A percentile compares a stretch with the other conserved stretches of the same genome.
Evolutionary conservation across 2,797 vertebrate species (phyloP).

Genomic region (Parauchenoglanis ngamensis): DNA sequence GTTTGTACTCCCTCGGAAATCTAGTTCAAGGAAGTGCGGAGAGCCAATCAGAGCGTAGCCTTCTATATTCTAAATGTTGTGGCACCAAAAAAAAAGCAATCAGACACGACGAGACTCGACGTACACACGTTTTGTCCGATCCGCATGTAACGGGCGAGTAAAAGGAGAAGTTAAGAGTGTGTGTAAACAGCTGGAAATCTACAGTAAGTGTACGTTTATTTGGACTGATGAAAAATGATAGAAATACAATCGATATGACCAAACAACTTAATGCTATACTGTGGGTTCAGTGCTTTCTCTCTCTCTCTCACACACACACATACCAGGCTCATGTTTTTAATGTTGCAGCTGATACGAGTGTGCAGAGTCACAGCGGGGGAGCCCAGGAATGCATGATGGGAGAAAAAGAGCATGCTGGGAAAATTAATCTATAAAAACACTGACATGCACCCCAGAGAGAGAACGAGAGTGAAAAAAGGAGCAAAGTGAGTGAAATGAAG

Average conservation of each 20-base stretch:
- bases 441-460: slow-evolving; percentile 46
- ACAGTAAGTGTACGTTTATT: not conserved
- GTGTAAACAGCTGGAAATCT: not conserved
- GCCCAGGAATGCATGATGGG: slow-evolving; percentile 37
- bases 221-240: not conserved
- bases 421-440: slow-evolving; percentile 57
- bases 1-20: not conserved
- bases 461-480: not conserved
- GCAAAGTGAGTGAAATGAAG: slow-evolving; percentile 33
- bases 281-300: not conserved
- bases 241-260: not conserved
- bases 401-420: slow-evolving; percentile 53
- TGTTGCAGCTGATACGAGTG: slow-evolving; percentile 39
- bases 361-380: slow-evolving; percentile 45
- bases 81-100: too few species aligned
- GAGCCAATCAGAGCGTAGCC: not conserved
- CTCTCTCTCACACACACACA: not conserved
- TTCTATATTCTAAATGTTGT: not conserved
- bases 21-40: not conserved
- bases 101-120: not conserved
- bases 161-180: not conserved
- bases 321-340: slow-evolving; percentile 38
- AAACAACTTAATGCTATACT: not conserved
- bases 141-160: not conserved
- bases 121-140: not conserved